Evolutionary conservation across 2,113 vertebrate species (phyloP).

Genomic region (Engraulis encrasicolus): DNA sequence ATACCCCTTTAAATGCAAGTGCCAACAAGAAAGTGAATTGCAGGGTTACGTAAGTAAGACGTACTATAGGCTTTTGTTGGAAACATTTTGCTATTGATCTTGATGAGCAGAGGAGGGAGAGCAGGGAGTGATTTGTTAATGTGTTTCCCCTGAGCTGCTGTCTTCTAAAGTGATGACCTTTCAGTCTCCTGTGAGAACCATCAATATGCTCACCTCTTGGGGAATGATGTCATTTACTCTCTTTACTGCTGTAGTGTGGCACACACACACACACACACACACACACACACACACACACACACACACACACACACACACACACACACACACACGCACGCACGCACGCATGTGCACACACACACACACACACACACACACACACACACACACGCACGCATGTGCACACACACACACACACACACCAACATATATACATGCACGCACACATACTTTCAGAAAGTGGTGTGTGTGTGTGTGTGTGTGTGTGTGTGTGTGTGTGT

Average conservation of each 20-base stretch:
- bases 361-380: too few relatives aligned
- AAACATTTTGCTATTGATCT: not conserved
- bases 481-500: too few relatives aligned
- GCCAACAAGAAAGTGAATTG: not conserved
- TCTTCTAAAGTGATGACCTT: not conserved
- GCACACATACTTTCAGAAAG: too few relatives aligned
- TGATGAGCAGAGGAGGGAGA: not conserved
- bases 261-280: conserved; percentile 4
- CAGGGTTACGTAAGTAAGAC: not conserved
- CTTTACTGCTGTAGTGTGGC: not conserved
- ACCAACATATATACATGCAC: too few relatives aligned
- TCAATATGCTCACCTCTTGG: not conserved
- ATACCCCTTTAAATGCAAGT: too few relatives aligned
- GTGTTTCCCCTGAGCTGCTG: not conserved
- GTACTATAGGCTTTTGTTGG: not conserved
- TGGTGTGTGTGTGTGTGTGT: too few relatives aligned
- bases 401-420: too few relatives aligned
- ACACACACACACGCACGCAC: too few relatives aligned
- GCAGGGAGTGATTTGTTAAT: not conserved
- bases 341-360: too few relatives aligned
- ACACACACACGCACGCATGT: too few relatives aligned
- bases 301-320: too few relatives aligned
- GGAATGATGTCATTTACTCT: not conserved
- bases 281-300: not conserved
- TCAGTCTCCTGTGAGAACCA: not conserved